Evolutionary conservation across 2,888 invertebrate genomes (phyloP).

Genomic region (Tipula helvola): DNA sequence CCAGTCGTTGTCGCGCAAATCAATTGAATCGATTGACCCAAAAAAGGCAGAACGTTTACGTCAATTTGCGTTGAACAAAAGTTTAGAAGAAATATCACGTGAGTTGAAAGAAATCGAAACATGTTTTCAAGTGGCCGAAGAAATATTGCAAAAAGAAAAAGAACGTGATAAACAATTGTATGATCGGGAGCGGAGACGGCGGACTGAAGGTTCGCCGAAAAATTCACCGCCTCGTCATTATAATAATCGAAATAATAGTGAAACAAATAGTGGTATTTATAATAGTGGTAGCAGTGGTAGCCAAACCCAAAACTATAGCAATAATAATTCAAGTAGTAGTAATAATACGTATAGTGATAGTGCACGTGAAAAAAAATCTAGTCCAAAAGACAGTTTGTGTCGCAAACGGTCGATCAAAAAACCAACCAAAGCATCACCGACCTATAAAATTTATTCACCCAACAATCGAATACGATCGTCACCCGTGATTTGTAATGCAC

Average conservation of each 20-base stretch:
- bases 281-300: background rate
- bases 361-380: background rate
- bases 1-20: background rate
- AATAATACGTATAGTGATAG: background rate
- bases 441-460: conserved; percentile 33
- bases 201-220: conserved; percentile 8
- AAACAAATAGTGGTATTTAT: background rate
- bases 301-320: background rate
- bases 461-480: conserved; percentile 19
- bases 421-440: conserved; percentile 20
- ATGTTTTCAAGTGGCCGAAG: conserved; percentile 33
- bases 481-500: conserved; percentile 14
- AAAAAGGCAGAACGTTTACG: background rate
- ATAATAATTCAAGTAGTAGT: background rate
- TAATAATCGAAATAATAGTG: background rate
- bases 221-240: background rate
- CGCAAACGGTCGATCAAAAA: conserved; percentile 24
- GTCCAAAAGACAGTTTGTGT: background rate
- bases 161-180: conserved; percentile 26
- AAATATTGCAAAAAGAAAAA: conserved; percentile 28
- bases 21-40: background rate
- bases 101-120: conserved; percentile 35
- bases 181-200: conserved; percentile 19
- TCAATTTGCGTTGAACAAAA: conserved; percentile 16
- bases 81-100: conserved; percentile 35